These are phyloP conservation scores for Cryptus armator DNA, from an alignment of 2,888 invertebrate genomes.

Conservation along the genomic window DNA sequence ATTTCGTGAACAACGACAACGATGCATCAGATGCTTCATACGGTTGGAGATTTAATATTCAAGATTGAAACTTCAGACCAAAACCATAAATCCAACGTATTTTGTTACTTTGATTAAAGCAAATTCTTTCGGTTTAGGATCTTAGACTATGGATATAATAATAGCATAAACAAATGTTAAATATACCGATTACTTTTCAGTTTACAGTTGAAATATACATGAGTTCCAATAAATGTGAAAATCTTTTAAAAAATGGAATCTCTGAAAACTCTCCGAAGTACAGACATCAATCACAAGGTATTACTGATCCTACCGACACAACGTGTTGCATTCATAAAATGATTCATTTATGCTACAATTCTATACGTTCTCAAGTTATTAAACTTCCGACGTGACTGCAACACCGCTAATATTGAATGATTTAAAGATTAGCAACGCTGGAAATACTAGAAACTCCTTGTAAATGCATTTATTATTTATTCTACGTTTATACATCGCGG, in stretches of 20 bases:
- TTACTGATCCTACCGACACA: not conserved
- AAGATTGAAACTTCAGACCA: too few relatives aligned
- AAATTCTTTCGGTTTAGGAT: too few relatives aligned
- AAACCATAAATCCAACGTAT: too few relatives aligned
- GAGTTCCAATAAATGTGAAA: not conserved
- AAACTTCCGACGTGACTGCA: not conserved
- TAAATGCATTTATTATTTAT: slow-evolving; percentile 42
- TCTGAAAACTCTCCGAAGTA: not conserved
- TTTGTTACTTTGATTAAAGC: too few relatives aligned
- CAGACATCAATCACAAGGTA: not conserved
- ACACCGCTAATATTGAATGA: slow-evolving; percentile 8
- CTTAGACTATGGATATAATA: too few relatives aligned
- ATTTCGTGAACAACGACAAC: too few relatives aligned
- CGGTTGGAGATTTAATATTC: too few relatives aligned
- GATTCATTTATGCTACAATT: not conserved
- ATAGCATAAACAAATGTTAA: too few relatives aligned
- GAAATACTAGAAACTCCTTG: slow-evolving; percentile 11
- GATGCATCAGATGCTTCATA: too few relatives aligned
- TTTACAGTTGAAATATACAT: not conserved
- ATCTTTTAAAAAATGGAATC: not conserved
- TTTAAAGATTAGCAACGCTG: slow-evolving; percentile 17
- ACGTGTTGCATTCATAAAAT: not conserved
- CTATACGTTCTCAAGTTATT: not conserved
- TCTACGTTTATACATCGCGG: slow-evolving; percentile 15
- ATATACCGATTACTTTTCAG: too few relatives aligned